Evolutionary conservation across 2,888 invertebrate genomes (phyloP), one percentile per base, ranked within the genome.

Genomic region (Meteorus colon): DNA sequence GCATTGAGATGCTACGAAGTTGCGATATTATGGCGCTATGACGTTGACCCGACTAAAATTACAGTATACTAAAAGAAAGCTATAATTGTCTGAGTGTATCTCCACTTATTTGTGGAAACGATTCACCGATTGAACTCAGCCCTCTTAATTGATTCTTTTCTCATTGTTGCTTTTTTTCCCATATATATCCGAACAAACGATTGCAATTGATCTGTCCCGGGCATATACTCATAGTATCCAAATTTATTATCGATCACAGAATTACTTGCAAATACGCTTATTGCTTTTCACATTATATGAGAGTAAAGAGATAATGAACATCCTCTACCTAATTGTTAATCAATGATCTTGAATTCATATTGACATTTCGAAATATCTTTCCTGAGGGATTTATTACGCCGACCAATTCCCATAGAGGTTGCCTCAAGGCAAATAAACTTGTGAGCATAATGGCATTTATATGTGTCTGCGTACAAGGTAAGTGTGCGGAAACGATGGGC

Each of bases 111-210:
- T 77, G 78, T 80, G 69, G 74, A 76, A 73, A 74, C 68, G 77
- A 78, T 59, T 76, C 76, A 76, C 60, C 74, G 75, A 65, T 73
- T 83, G 77, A 83, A 82, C 80, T 83, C 80, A 75, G 81, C 74
- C 81, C 82, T 74, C 70, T 82, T 82, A 83, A 84, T 83, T 82
- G 81, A 82, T 82, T 81, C 73, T 66, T 78, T 65, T 67, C 34
- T 37, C 60, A 37, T 12, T 59, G 14, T 16, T 14, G 34, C 8
- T 24, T 41, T 41, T 37, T 0, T 29, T 37, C 55, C 24, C 24
- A 24, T 24, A 24, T 76, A 77, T 71, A 74, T 75, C 71, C 75
- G 77, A 62, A 69, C 73, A 78, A 77, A 77, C 77, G 76, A 80
- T 76, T 78, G 79, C 79, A 81, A 82, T 82, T 80, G 78, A 51